phyloP scores from a whole-genome alignment of 2,113 vertebrate genomes.

The Casuarius casuarius region DNA sequence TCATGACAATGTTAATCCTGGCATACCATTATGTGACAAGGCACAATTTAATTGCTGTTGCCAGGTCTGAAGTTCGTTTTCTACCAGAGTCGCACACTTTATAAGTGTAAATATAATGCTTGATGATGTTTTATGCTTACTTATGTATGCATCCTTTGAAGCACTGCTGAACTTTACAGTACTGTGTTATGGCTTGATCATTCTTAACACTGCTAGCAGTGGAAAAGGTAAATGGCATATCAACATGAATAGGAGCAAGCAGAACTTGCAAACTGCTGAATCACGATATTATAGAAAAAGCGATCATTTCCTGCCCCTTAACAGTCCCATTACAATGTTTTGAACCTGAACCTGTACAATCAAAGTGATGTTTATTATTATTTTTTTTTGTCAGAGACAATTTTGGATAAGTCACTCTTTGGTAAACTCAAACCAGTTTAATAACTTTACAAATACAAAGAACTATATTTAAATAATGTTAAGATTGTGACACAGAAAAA shows the following conservation, averaged over 20 bases:
- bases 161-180: constrained; percentile 67
- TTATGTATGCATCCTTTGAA: constrained; percentile 22
- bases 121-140: neutral
- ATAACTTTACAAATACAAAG: constrained; percentile 74
- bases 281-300: constrained; percentile 5
- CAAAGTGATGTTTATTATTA: constrained; percentile 67
- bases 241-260: constrained; percentile 40
- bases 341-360: constrained; percentile 83
- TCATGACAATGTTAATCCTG: constrained; percentile 35
- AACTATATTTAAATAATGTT: constrained; percentile 65
- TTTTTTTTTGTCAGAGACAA: constrained; percentile 78
- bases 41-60: constrained; percentile 72
- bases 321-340: constrained; percentile 70
- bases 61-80: constrained; percentile 34
- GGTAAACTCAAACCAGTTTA: constrained; percentile 84
- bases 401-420: constrained; percentile 88
- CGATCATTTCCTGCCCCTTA: constrained; percentile 63
- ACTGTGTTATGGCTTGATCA: constrained; percentile 82
- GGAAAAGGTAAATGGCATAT: constrained; percentile 54
- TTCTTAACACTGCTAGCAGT: constrained; percentile 68
- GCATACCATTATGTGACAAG: constrained; percentile 72
- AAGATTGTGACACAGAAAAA: constrained; percentile 71
- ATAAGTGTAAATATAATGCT: neutral
- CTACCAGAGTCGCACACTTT: constrained; percentile 6
- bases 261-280: constrained; percentile 28